Percentiles rank a stretch among this genome's conserved stretches.
Evolutionary conservation across 2,113 vertebrate genomes (phyloP).

Genomic region (Antennarius striatus): DNA sequence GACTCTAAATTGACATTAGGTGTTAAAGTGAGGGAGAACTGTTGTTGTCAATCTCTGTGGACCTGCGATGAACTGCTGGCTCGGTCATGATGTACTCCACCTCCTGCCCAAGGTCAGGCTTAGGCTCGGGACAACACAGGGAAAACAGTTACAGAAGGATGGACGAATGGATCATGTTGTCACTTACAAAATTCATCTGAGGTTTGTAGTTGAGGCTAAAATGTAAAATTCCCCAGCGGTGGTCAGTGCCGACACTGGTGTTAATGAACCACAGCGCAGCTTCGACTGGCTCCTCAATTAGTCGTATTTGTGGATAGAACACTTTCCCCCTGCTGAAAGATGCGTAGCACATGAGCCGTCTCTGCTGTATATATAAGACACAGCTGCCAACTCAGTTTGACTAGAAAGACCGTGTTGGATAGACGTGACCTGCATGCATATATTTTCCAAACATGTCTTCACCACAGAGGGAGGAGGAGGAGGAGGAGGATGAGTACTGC

Average conservation of each 20-base stretch:
- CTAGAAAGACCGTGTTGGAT: too few relatives aligned
- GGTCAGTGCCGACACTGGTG: conserved; percentile 27
- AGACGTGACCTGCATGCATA: conserved; percentile 27
- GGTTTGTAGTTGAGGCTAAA: conserved; percentile 6
- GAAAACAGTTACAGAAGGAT: too few relatives aligned
- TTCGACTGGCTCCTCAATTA: conserved; percentile 12
- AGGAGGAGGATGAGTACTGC: not conserved
- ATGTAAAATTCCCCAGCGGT: not conserved
- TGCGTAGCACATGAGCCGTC: not conserved
- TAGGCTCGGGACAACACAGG: too few relatives aligned
- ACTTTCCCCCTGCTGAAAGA: conserved; percentile 9
- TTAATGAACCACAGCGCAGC: conserved; percentile 17
- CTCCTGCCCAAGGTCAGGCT: too few relatives aligned
- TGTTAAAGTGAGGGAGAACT: too few relatives aligned
- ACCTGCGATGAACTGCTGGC: too few relatives aligned
- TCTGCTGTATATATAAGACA: not conserved
- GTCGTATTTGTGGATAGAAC: conserved; percentile 3
- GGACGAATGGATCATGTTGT: too few relatives aligned
- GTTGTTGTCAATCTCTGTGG: too few relatives aligned
- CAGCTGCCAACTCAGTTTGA: too few relatives aligned
- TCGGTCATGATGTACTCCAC: too few relatives aligned
- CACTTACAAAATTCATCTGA: not conserved
- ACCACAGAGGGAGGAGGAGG: conserved; percentile 8
- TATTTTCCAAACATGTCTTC: conserved; percentile 23
- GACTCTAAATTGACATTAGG: too few relatives aligned